Evolutionary conservation across 2,797 vertebrate species (phyloP), one percentile per base, ranked within the genome.

Genomic region (Sphenodon punctatus): DNA sequence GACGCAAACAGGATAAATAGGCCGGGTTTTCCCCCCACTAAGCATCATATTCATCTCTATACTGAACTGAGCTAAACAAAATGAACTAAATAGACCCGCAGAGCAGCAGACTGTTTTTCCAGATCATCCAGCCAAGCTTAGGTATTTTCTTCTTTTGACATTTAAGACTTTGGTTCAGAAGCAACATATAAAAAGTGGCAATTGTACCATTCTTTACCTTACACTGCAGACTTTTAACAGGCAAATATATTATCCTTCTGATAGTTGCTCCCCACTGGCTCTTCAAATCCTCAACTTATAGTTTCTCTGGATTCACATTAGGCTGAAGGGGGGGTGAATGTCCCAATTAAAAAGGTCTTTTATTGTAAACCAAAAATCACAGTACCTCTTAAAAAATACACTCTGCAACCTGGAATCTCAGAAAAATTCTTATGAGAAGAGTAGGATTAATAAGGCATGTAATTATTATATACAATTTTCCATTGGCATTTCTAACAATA

Each of bases 401-500:
- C 41, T 45, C 75, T 70, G 69, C 69, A 90, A 90, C 90, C 80
- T 91, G 84, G 86, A 88, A 88, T 91, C 75, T 78, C 84, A 46
- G 75, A 73, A 80, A 30, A 89, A 82, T 67, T 91, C 17, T 0
- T 86, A 80, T 79, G 87, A 75, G 68, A 86, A 66, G 83, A 80
- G 63, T 85, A 58, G 81, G 78, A 93, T 93, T 94, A 93, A 94
- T 94, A 94, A 94, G 86, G 83, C 80, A 89, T 92, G 86, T 89
- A 94, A 94, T 94, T 93, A 93, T 87, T 92, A 91, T 86, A 92
- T 75, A 88, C 91, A 89, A 85, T 92, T 93, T 91, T 88, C 91
- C 91, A 89, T 89, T 92, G 92, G 69, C 79, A 91, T 94, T 92
- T 86, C 90, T 93, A 95, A 94, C 95, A 94, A 94, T 72, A 88